phyloP scores from a whole-genome alignment of 2,113 vertebrate genomes.

The Myotis davidii region DNA sequence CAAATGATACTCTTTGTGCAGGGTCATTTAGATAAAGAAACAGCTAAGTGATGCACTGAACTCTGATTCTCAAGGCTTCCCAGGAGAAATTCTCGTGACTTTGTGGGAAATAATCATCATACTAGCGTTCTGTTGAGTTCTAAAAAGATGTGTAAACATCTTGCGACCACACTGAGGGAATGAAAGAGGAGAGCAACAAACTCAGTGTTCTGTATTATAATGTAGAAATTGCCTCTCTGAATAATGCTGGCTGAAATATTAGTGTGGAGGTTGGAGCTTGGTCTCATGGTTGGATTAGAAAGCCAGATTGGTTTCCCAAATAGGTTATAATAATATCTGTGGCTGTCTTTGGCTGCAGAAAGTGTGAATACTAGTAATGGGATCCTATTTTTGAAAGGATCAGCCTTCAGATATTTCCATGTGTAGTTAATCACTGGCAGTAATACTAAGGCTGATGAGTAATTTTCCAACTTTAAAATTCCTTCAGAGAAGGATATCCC shows the following conservation, averaged over 20 bases:
- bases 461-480: constrained; percentile 47
- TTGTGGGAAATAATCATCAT: neutral
- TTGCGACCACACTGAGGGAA: neutral
- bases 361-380: constrained; percentile 29
- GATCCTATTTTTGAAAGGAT: constrained; percentile 30
- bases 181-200: neutral
- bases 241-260: neutral
- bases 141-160: neutral
- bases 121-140: neutral
- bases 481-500: constrained; percentile 43
- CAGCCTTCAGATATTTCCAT: constrained; percentile 30
- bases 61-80: neutral
- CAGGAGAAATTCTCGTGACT: neutral
- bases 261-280: neutral
- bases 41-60: neutral
- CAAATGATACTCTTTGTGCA: neutral
- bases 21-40: neutral
- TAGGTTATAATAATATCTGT: neutral
- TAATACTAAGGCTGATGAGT: constrained; percentile 34
- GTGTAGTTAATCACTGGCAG: constrained; percentile 45
- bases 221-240: neutral
- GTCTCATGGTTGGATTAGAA: neutral
- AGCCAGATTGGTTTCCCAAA: neutral
- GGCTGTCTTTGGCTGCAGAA: constrained; percentile 28
- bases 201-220: neutral